These are phyloP conservation scores for Orthosia incerta DNA, from an alignment of 2,888 invertebrate species.

Conservation along the genomic window DNA sequence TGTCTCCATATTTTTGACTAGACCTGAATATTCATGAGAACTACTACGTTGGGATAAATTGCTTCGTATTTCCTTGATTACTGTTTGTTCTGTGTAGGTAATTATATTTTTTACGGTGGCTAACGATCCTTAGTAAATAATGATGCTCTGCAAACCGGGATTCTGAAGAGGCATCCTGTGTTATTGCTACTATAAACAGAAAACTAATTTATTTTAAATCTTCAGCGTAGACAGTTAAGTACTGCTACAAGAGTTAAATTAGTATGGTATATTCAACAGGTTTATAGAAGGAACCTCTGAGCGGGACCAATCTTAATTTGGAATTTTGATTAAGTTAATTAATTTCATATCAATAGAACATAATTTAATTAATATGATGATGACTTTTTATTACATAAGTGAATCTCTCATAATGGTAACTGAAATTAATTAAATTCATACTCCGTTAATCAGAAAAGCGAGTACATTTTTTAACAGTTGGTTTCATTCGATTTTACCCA, in stretches of 20 bases:
- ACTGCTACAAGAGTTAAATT: no score
- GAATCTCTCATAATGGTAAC: constrained; percentile 1
- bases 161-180: background rate
- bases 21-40: constrained; percentile 53
- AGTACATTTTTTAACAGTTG: constrained; percentile 9
- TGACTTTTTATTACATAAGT: background rate
- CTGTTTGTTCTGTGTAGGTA: constrained; percentile 12
- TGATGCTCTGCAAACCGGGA: background rate
- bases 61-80: constrained; percentile 16
- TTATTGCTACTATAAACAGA: background rate
- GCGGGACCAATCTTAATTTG: no score
- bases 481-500: background rate
- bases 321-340: no score
- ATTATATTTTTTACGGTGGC: constrained; percentile 15
- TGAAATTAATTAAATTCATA: constrained; percentile 20
- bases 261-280: no score
- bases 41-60: constrained; percentile 20
- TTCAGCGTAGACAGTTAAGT: no score
- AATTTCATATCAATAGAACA: background rate
- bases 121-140: constrained; percentile 31
- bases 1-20: constrained; percentile 36
- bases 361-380: background rate
- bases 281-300: no score
- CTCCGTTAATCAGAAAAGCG: background rate
- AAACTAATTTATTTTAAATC: no score